Conservation (phyloP, 2,113 vertebrate genomes). For the Lampris megalopsis region DNA sequence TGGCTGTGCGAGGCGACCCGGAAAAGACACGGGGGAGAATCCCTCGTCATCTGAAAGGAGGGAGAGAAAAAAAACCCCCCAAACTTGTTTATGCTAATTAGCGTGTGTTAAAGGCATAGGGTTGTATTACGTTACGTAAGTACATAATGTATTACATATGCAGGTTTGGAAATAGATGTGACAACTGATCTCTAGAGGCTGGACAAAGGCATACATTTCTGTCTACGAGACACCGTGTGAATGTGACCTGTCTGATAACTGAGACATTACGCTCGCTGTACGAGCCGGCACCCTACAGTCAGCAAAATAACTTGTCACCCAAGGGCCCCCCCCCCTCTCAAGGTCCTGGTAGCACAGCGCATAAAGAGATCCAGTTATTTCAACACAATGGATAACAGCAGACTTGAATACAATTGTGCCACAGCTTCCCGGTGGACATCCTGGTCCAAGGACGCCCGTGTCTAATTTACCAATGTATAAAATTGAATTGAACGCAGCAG, state of each 20-base stretch:
- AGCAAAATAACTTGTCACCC: not conserved
- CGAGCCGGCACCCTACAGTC: not conserved
- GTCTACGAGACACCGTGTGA: not conserved
- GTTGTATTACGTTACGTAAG: constrained; percentile 3
- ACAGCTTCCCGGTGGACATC: not conserved
- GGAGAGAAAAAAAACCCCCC: constrained; percentile 42
- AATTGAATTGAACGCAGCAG: constrained; percentile 12
- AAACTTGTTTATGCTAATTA: constrained; percentile 50
- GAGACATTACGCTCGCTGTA: not conserved
- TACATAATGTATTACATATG: constrained; percentile 20
- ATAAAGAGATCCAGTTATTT: too few species aligned
- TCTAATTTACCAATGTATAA: constrained; percentile 10
- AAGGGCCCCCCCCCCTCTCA: not conserved
- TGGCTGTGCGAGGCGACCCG: constrained; percentile 39
- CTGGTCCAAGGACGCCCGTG: not conserved
- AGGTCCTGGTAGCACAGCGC: too few species aligned
- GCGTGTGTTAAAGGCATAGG: constrained; percentile 16
- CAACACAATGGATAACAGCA: too few species aligned
- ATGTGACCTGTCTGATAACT: constrained; percentile 1
- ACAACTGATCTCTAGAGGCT: constrained; percentile 15
- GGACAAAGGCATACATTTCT: not conserved
- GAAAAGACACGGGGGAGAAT: constrained; percentile 51
- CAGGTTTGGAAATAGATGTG: constrained; percentile 20
- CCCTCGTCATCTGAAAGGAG: constrained; percentile 16
- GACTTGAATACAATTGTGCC: too few species aligned